Percentiles rank a stretch among this genome's conserved stretches.
Conservation (phyloP, 2,113 vertebrate species). For the Azemiops feae region DNA sequence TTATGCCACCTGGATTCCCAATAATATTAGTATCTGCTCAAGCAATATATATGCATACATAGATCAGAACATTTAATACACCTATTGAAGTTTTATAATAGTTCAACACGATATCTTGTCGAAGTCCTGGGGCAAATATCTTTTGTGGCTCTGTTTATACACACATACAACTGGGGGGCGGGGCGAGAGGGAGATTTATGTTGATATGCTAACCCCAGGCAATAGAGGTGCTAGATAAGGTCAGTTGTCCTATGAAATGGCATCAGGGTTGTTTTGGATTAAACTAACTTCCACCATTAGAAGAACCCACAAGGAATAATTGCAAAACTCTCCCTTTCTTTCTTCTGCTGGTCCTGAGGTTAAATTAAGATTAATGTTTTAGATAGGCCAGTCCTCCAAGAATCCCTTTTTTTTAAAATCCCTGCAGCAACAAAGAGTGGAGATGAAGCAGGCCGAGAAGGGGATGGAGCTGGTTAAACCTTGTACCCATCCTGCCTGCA, state of each 20-base stretch:
- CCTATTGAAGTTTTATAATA: background rate
- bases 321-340: background rate
- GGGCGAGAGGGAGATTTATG: background rate
- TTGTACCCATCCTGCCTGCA: background rate
- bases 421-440: background rate
- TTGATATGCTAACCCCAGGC: background rate
- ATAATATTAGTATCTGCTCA: background rate
- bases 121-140: conserved; percentile 55
- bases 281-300: background rate
- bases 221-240: background rate
- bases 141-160: background rate
- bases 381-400: background rate
- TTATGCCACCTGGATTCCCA: conserved; percentile 35
- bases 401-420: background rate
- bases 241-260: background rate
- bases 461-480: background rate
- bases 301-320: background rate
- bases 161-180: background rate
- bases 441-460: background rate
- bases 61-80: background rate
- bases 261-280: background rate
- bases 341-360: background rate
- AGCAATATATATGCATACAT: background rate
- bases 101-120: background rate
- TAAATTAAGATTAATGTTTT: background rate